phyloP scores from a whole-genome alignment of 2,113 vertebrate genomes.

The Uria aalge region DNA sequence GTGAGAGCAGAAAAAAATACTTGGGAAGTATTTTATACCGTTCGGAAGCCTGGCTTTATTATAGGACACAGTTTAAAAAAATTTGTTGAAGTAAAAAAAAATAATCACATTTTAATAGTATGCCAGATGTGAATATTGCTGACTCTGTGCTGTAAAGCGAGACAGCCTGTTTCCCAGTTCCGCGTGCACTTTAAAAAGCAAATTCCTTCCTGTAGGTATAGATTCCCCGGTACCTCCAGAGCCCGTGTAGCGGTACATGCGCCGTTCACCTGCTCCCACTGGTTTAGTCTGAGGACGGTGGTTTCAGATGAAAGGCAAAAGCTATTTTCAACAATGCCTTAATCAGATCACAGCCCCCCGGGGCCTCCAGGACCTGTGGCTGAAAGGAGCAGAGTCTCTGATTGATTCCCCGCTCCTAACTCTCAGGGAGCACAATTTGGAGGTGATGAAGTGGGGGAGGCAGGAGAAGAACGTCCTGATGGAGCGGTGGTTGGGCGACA shows the following conservation, averaged over 20 bases:
- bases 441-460: neutral
- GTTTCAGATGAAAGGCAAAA: neutral
- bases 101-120: neutral
- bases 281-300: neutral
- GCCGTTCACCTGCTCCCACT: neutral
- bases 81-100: neutral
- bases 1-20: neutral
- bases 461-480: neutral
- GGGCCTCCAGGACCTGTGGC: neutral
- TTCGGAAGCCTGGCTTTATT: neutral
- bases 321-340: neutral
- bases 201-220: neutral
- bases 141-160: neutral
- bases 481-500: neutral
- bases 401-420: neutral
- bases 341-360: neutral
- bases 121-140: neutral
- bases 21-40: neutral
- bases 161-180: neutral
- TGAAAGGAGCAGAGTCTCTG: neutral
- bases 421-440: neutral
- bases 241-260: accelerated
- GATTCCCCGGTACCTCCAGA: neutral
- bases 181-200: neutral
- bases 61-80: neutral